Base-by-base conservation (phyloP, 2,113 vertebrate genomes). In the Irena cyanogastra region DNA sequence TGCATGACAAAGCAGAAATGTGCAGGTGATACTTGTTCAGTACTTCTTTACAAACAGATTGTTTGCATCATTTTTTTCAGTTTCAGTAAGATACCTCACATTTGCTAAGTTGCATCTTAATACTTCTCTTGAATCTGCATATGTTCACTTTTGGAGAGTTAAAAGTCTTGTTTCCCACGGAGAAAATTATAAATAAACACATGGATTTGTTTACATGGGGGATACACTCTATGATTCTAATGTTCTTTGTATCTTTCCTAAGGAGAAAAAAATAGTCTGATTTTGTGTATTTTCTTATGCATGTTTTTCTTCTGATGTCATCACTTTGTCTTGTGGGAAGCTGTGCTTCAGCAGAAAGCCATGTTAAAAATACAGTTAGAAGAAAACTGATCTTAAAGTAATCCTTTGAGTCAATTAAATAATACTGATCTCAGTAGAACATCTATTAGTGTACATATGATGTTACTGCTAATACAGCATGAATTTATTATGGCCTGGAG, bases 371-470 rank as follows among this genome's bases (percentile, higher is more conserved):
- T 78, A 78, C 24, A 78, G 72, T 60, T 84, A 30, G 69, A 96
- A 68, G 88, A 92, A 96, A 94, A 90, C 68, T 89, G 85, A 93
- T 94, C 90, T 89, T 76, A 92, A 86, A 90, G 65, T 96, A 95
- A 95, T 96, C 90, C 92, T 95, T 94, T 95, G 76, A 93, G 86
- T 93, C 87, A 90, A 92, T 96, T 94, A 95, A 96, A 92, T 93
- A 92, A 96, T 95, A 93, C 77, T 39, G 76, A 95, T 93, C 88
- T 96, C 95, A 69, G 90, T 92, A 94, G 88, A 96, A 95, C 88
- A 83, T 91, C 54, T 92, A 96, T 96, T 96, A 95, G 72, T 49
- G 44, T 96, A 90, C 77, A 82, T 87, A 85, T 92, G 95, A 96
- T 74, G 49, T 92, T 96, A 90, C 83, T 96, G 24, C 90, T 94